phyloP scores from a whole-genome alignment of 2,113 vertebrate genomes.

The Tyto alba region DNA sequence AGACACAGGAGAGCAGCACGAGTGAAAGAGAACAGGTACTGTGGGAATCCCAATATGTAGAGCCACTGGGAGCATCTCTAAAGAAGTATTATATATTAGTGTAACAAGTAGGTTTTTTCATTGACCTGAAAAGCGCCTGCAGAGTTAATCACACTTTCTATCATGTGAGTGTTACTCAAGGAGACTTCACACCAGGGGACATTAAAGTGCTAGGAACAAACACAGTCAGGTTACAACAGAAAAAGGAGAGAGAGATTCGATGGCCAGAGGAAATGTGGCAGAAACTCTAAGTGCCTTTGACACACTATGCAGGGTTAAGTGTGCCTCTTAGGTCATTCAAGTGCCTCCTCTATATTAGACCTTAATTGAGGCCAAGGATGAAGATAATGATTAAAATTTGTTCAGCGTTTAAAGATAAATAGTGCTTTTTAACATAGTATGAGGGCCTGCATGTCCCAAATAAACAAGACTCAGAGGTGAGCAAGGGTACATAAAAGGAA shows the following conservation, averaged over 20 bases:
- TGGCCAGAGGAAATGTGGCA: background rate
- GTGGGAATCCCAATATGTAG: background rate
- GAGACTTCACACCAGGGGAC: slow-evolving; percentile 35
- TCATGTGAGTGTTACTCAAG: slow-evolving; percentile 38
- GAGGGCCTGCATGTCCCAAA: background rate
- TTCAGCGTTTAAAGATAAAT: background rate
- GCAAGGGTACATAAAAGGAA: background rate
- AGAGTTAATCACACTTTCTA: slow-evolving; percentile 60
- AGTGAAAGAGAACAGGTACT: background rate
- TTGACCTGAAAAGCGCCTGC: slow-evolving; percentile 49
- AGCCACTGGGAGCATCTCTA: background rate
- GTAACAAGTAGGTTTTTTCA: slow-evolving; percentile 33
- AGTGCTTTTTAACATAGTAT: background rate
- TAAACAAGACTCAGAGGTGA: background rate
- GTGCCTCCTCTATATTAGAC: background rate
- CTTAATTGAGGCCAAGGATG: background rate
- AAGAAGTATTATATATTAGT: slow-evolving; percentile 32
- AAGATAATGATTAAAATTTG: slow-evolving; percentile 36
- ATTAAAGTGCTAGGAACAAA: slow-evolving; percentile 52
- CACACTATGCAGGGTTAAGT: slow-evolving; percentile 15
- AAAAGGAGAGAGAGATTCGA: background rate
- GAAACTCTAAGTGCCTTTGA: background rate
- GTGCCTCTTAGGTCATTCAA: slow-evolving; percentile 45
- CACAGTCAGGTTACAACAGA: background rate
- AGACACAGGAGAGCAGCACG: background rate